Conservation (phyloP, 2,797 vertebrate genomes). For the Furcifer pardalis region DNA sequence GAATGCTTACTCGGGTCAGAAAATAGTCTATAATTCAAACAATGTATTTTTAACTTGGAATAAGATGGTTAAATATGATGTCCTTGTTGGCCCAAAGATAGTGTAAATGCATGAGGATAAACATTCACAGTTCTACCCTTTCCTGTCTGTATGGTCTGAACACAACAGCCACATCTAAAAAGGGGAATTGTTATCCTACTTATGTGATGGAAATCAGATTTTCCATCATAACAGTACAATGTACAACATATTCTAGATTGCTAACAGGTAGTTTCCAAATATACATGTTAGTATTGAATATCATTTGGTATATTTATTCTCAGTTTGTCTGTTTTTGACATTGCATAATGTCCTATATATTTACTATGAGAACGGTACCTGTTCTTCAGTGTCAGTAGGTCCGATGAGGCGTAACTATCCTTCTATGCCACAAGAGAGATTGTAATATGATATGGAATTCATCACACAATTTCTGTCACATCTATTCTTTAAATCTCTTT, state of each 20-base stretch:
- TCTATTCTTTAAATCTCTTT: conserved; percentile 10
- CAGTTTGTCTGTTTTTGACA: not conserved
- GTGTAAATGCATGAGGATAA: not conserved
- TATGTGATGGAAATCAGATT: not conserved
- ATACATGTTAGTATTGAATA: not conserved
- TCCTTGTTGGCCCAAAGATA: too few relatives aligned
- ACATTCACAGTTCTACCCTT: not conserved
- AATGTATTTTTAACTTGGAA: too few relatives aligned
- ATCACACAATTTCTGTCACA: conserved; percentile 3
- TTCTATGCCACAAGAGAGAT: not conserved
- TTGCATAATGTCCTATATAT: not conserved
- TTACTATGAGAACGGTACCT: not conserved
- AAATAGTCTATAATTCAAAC: too few relatives aligned
- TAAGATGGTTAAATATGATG: too few relatives aligned
- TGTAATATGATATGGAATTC: not conserved
- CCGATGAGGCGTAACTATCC: not conserved
- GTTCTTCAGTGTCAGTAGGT: conserved; percentile 9
- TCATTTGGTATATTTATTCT: not conserved
- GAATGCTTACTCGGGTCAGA: too few relatives aligned
- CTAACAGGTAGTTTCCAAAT: not conserved
- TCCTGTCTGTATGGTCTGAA: not conserved
- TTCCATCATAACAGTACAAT: not conserved
- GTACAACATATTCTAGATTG: not conserved
- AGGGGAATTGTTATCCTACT: not conserved
- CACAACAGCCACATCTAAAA: not conserved